These are phyloP conservation scores for Vannuccia rotundouncinata DNA, from an alignment of 2,888 invertebrate genomes.

Conservation along the genomic window DNA sequence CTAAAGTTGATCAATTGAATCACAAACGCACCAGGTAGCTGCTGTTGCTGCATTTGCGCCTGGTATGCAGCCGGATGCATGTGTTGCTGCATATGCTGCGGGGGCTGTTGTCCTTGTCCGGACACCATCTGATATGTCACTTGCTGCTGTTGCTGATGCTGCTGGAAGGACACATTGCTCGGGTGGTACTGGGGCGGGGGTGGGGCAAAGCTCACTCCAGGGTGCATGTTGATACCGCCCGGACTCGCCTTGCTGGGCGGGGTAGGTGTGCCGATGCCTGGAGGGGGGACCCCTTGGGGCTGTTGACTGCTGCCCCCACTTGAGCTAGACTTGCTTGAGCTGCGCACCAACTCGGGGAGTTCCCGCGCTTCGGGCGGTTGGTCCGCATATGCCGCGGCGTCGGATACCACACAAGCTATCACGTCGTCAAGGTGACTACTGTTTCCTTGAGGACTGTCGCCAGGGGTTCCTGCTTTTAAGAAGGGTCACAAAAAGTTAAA, in stretches of 20 bases:
- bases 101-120: neutral
- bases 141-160: neutral
- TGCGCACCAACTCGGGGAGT: constrained; percentile 3
- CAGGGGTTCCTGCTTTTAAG: no score
- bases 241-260: constrained; percentile 4
- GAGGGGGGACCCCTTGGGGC: neutral
- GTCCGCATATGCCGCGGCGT: constrained; percentile 14
- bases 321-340: constrained; percentile 1
- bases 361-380: constrained; percentile 1
- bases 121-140: neutral
- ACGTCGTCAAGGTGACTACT: constrained; percentile 30
- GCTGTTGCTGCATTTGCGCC: neutral
- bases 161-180: neutral
- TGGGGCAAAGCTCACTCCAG: neutral
- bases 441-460: neutral
- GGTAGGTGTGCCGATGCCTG: neutral
- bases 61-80: neutral
- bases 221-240: neutral
- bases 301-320: constrained; percentile 14
- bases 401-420: constrained; percentile 34
- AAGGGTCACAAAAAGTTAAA: no score
- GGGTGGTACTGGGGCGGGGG: constrained; percentile 15
- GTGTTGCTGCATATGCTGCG: constrained; percentile 5
- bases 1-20: neutral
- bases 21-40: neutral